Base-by-base conservation (phyloP, 2,113 vertebrate genomes). In the Phocoena sinus region DNA sequence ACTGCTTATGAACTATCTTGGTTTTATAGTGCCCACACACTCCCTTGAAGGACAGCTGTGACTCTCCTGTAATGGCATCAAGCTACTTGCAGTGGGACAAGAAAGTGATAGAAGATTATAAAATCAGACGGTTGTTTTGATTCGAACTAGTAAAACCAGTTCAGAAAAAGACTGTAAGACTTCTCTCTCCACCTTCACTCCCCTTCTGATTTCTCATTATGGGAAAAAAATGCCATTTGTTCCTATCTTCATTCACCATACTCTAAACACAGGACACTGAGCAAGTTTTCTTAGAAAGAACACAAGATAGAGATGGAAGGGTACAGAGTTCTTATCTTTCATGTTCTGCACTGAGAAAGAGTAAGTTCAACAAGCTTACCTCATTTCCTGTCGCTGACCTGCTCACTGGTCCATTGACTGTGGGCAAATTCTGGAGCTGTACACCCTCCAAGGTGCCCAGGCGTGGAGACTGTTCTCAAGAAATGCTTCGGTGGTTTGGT, bases 61-160 rank as follows among this genome's bases (percentile, higher is more conserved):
- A 38, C 31, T 73, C 67, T 65, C 53, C 70, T 76, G 9, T 25
- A 63, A 94, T 3, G 65, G 58, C 58, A 94, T 41, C 70, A 12
- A 44, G 50, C 44, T 56, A 62, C 25, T 65, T 62, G 47, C 26
- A 70, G 71, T 38, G 41, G 79, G n/a, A 89, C 33, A n/a, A 79
- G 81, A 94, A 95, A 97, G 65, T 88, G 76, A 53, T n/a, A 41
- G 21, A 44, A 87, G 81, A 94, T 85, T 95, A 93, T 47, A 95
- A 92, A 92, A 87, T 67, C 63, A 71, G 70, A 87, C 44, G 53
- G 31, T 47, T 76, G 36, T 90, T 93, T 93, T 93, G 79, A 84
- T 87, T 96, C 76, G 86, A 60, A 93, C 68, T 56, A 94, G 89
- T 86, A 63, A 90, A 85, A 97, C 71, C 68, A 95, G 94, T 93